phyloP scores from a whole-genome alignment of 2,888 invertebrate genomes.

The Anorthoa munda region DNA sequence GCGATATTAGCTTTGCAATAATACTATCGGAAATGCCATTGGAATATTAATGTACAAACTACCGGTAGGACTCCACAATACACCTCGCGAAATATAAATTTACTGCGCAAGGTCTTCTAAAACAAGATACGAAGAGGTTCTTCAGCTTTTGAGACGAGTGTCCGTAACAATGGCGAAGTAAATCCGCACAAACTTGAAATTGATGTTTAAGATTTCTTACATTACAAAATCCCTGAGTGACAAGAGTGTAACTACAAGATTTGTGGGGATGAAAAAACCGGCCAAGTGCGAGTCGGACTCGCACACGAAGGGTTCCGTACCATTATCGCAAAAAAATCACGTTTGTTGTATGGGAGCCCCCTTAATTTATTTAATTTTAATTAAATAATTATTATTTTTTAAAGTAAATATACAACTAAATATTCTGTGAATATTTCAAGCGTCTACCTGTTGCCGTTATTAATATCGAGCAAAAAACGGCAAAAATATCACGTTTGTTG shows the following conservation, averaged over 20 bases:
- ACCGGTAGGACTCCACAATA: slow-evolving; percentile 23
- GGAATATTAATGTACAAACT: slow-evolving; percentile 51
- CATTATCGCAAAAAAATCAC: too few species aligned
- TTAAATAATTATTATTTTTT: too few species aligned
- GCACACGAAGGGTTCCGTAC: too few species aligned
- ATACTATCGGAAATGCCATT: slow-evolving; percentile 38
- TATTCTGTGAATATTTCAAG: too few species aligned
- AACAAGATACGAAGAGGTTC: slow-evolving; percentile 3
- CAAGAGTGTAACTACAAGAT: background rate
- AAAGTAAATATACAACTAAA: too few species aligned
- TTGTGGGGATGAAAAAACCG: too few species aligned
- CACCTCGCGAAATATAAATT: slow-evolving; percentile 25
- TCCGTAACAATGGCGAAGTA: slow-evolving; percentile 19
- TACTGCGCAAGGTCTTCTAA: slow-evolving; percentile 2
- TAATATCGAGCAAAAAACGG: too few species aligned
- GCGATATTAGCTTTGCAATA: slow-evolving; percentile 39
- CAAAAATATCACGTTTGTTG: too few species aligned
- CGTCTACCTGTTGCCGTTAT: too few species aligned
- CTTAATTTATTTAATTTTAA: too few species aligned
- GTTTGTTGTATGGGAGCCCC: too few species aligned
- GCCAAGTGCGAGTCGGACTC: too few species aligned
- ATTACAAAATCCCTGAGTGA: slow-evolving; percentile 28
- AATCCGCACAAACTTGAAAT: slow-evolving; percentile 22
- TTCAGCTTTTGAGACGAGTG: slow-evolving; percentile 10
- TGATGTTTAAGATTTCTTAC: slow-evolving; percentile 33